Evolutionary conservation across 2,113 vertebrate species (phyloP).

Genomic region (Ceyx margarethae): DNA sequence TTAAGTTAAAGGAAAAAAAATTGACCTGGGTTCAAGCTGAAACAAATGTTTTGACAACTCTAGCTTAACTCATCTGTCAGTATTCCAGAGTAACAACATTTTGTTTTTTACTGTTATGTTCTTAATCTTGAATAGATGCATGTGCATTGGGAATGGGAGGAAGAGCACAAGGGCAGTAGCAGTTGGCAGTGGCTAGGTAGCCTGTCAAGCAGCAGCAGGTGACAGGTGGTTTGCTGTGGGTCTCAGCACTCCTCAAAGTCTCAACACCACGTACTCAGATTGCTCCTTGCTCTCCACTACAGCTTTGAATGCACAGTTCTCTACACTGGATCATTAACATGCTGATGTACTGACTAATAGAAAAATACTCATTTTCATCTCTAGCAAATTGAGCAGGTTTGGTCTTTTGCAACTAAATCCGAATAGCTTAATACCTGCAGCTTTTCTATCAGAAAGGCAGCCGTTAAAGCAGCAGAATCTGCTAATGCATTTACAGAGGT

Average conservation of each 20-base stretch:
- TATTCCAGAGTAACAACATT: not conserved
- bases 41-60: slow-evolving; percentile 37
- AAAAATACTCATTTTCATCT: not conserved
- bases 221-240: not conserved
- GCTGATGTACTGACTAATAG: not conserved
- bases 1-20: not conserved
- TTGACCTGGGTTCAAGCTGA: slow-evolving; percentile 21
- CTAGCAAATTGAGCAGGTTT: not conserved
- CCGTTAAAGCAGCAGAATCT: not conserved
- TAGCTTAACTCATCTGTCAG: slow-evolving; percentile 26
- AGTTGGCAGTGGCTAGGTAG: not conserved
- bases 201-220: slow-evolving; percentile 9
- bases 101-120: not conserved
- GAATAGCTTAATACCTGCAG: not conserved
- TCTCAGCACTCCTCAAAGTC: not conserved
- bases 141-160: not conserved
- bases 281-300: not conserved
- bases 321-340: not conserved
- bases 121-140: not conserved
- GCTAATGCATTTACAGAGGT: not conserved
- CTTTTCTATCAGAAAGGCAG: not conserved
- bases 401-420: not conserved
- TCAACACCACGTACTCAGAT: not conserved
- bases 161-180: not conserved
- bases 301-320: not conserved